Evolutionary conservation across 1,140 invertebrate species (phyloP), one percentile per base, ranked within the genome.

Genomic region (Drosophila elegans): DNA sequence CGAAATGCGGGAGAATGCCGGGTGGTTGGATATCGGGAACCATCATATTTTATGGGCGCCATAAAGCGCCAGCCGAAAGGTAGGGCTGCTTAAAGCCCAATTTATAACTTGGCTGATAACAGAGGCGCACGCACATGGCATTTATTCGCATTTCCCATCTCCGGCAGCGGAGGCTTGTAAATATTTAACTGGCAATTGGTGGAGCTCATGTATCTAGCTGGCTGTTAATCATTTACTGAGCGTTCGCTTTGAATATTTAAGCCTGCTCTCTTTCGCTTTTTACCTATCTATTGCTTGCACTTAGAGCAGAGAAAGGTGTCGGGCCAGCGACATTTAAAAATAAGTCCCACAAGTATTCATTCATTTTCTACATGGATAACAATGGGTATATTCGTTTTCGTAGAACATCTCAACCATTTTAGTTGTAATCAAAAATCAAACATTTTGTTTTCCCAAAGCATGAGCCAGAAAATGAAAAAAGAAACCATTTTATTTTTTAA

Each of bases 121-220:
- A 54, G 42, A 49, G 63, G 16, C 62, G 48, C 73, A 69, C 74
- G 73, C 62, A 71, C 74, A 69, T 54, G 74, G 62, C 51, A 67
- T 54, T 51, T 45, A 41, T 38, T 41, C 49, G 46, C 59, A 39
- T 49, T 48, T 53, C 42, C 41, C 59, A 39, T 49, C 53, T 53
- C 42, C 41, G 57, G 13, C 34, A 21, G 34, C 25, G 52, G 48
- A 32, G 52, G 48, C 63, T 82, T 64, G 81, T 78, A 84, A 89
- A 88, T 89, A 88, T 89, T 84, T 83, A 80, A 84, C 67, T 64
- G 82, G 71, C 83, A 80, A 84, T 84, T 74, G 66, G 49, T 44
- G 10, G 46, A 64, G 80, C 60, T 45, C 53, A 74, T 75, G 69
- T 80, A 77, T 84, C 64, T 76, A 55, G 49, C 41, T 57, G 77